These are phyloP conservation scores for Ictalurus furcatus DNA, from an alignment of 2,113 vertebrate species.

Conservation along the genomic window DNA sequence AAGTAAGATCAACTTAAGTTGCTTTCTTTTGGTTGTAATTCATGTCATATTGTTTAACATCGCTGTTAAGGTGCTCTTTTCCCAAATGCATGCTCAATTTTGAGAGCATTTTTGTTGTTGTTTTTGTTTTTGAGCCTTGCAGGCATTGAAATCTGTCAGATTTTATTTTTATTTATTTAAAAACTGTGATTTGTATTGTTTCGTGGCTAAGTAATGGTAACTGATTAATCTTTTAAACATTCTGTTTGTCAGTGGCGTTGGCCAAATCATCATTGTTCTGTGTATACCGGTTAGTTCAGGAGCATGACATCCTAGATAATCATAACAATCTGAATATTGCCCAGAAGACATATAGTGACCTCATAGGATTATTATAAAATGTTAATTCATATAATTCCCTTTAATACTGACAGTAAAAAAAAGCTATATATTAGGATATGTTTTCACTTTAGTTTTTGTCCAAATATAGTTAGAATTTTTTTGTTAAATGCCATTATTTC, in stretches of 20 bases:
- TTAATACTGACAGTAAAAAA: not conserved
- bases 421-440: no score
- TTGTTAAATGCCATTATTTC: not conserved
- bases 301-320: not conserved
- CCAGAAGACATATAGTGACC: slow-evolving; percentile 69
- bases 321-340: not conserved
- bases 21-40: not conserved
- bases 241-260: not conserved
- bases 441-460: not conserved
- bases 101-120: not conserved
- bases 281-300: not conserved
- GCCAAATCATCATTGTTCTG: not conserved
- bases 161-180: not conserved
- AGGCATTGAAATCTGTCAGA: not conserved
- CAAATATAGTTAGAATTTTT: not conserved
- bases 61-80: not conserved
- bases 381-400: slow-evolving; percentile 44
- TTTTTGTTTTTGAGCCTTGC: not conserved
- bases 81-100: not conserved
- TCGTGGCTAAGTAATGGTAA: not conserved
- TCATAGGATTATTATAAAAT: slow-evolving; percentile 61
- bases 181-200: not conserved
- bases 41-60: not conserved
- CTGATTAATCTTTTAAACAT: not conserved
- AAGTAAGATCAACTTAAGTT: not conserved